A percentile compares a stretch with the other conserved stretches of the same genome.
Conservation (phyloP, 2,113 vertebrate genomes). For the Ursus arctos region DNA sequence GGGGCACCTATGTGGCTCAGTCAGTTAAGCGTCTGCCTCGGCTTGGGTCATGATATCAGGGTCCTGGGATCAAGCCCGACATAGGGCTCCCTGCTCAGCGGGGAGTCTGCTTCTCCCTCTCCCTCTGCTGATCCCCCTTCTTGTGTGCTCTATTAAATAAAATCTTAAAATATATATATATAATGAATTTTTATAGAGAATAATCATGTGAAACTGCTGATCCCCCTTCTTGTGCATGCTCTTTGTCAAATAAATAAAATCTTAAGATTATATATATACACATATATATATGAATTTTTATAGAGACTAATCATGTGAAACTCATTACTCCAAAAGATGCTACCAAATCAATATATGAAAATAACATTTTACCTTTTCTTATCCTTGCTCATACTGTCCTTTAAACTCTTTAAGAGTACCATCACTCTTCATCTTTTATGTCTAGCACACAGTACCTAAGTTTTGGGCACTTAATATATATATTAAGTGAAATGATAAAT, state of each 20-base stretch:
- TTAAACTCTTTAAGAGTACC: neutral
- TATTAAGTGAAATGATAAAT: conserved; percentile 29
- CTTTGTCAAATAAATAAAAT: too few relatives aligned
- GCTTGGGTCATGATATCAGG: too few relatives aligned
- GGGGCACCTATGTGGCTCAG: too few relatives aligned
- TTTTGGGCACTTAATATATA: neutral
- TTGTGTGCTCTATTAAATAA: too few relatives aligned
- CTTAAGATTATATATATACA: too few relatives aligned
- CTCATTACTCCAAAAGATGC: neutral
- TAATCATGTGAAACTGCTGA: neutral
- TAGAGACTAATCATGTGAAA: neutral
- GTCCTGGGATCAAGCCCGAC: too few relatives aligned
- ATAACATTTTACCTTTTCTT: neutral
- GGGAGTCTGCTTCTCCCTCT: too few relatives aligned
- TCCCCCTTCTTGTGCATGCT: too few relatives aligned
- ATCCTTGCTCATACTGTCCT: neutral
- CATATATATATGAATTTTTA: neutral
- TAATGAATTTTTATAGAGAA: neutral
- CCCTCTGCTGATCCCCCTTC: too few relatives aligned
- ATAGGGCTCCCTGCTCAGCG: too few relatives aligned
- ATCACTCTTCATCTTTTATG: neutral
- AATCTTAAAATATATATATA: too few relatives aligned
- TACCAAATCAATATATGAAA: neutral
- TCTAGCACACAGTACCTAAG: neutral
- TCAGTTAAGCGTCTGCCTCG: too few relatives aligned